These are phyloP conservation scores for Tupaia chinensis DNA, from an alignment of 2,113 vertebrate species.

Conservation along the genomic window DNA sequence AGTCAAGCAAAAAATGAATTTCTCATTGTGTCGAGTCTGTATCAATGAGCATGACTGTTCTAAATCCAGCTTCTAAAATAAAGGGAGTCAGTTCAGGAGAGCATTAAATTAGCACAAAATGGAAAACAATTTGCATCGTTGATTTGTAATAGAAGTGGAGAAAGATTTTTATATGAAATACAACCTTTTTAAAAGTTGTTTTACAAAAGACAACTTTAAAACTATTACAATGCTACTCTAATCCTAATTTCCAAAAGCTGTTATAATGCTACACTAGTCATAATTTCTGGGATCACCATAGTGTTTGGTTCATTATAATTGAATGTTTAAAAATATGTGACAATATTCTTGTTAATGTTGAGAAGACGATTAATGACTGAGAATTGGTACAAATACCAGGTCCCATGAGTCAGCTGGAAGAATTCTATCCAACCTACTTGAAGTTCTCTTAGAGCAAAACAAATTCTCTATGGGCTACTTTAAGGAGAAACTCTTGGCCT, in stretches of 20 bases:
- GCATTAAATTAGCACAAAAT: constrained; percentile 73
- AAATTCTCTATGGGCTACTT: neutral
- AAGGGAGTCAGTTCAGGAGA: constrained; percentile 53
- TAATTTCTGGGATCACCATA: neutral
- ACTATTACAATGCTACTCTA: neutral
- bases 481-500: neutral
- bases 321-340: neutral
- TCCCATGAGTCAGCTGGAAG: neutral
- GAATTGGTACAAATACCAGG: neutral
- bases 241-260: constrained; percentile 1
- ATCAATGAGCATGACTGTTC: constrained; percentile 1
- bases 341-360: neutral
- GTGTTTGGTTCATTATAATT: neutral
- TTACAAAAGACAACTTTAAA: constrained; percentile 41
- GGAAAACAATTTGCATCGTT: constrained; percentile 53
- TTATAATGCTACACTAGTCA: neutral
- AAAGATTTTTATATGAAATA: neutral
- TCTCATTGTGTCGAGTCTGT: constrained; percentile 39
- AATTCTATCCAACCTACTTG: neutral
- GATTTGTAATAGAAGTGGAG: neutral
- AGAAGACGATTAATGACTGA: neutral
- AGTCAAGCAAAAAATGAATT: constrained; percentile 79
- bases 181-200: neutral
- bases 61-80: constrained; percentile 6
- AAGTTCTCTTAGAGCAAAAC: neutral